phyloP scores from a whole-genome alignment of 2,888 invertebrate species.

The Apomyelois bistriatella region DNA sequence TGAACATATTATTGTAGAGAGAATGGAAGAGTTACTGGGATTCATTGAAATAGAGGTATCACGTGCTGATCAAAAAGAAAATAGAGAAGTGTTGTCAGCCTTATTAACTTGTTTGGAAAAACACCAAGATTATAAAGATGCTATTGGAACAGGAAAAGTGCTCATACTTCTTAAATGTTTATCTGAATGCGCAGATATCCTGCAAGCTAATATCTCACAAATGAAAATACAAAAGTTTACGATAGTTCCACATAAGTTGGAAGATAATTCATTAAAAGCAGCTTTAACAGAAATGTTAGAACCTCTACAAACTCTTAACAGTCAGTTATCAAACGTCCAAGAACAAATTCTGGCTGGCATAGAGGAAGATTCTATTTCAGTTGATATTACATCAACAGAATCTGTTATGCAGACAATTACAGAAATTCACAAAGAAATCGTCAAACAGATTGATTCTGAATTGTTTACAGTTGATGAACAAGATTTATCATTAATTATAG shows the following conservation, averaged over 20 bases:
- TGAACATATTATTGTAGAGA: slow-evolving; percentile 28
- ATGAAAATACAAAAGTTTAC: slow-evolving; percentile 23
- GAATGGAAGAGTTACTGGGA: slow-evolving; percentile 36
- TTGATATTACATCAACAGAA: slow-evolving; percentile 53
- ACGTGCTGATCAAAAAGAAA: slow-evolving; percentile 3
- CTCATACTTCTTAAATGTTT: slow-evolving; percentile 59
- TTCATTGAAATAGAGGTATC: slow-evolving; percentile 31
- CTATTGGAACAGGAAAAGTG: slow-evolving; percentile 46
- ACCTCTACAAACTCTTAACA: slow-evolving; percentile 53
- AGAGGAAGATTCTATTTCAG: slow-evolving; percentile 47
- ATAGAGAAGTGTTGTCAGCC: slow-evolving; percentile 30
- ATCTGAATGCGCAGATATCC: slow-evolving; percentile 51
- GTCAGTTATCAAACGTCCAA: slow-evolving; percentile 48
- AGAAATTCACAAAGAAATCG: slow-evolving; percentile 57
- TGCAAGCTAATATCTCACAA: slow-evolving; percentile 36
- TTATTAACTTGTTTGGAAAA: slow-evolving; percentile 42
- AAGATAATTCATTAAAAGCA: slow-evolving; percentile 38
- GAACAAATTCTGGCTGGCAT: slow-evolving; percentile 48
- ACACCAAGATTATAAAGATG: slow-evolving; percentile 52
- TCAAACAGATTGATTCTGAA: slow-evolving; percentile 41
- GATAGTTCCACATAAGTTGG: slow-evolving; percentile 32
- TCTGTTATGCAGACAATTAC: slow-evolving; percentile 54
- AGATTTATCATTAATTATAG: slow-evolving; percentile 47
- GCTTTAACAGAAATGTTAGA: slow-evolving; percentile 51
- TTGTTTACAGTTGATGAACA: slow-evolving; percentile 32